A percentile compares a stretch with the other conserved stretches of the same genome.
These are phyloP conservation scores for Belgica antarctica DNA, from an alignment of 2,888 invertebrate genomes.

Conservation along the genomic window DNA sequence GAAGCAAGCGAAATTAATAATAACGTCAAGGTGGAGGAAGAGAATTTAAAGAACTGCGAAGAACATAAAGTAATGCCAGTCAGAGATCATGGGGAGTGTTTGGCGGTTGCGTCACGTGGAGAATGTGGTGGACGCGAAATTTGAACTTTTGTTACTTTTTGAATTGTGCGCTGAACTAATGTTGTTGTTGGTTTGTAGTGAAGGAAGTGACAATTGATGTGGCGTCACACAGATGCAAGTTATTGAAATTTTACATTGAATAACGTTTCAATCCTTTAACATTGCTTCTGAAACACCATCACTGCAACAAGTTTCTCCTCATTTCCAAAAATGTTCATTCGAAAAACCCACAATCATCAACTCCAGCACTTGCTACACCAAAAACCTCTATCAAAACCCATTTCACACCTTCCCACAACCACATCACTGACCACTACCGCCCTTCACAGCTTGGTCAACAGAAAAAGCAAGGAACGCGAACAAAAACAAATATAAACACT, in stretches of 20 bases:
- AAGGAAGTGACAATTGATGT: too few species aligned
- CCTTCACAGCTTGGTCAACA: conserved; percentile 8
- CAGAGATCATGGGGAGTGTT: neutral
- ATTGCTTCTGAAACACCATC: too few species aligned
- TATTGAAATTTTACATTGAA: too few species aligned
- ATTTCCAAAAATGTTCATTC: too few species aligned
- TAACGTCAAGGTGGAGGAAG: conserved; percentile 7
- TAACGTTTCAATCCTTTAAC: too few species aligned
- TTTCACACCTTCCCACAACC: conserved; percentile 5
- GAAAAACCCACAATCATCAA: neutral
- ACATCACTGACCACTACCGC: neutral
- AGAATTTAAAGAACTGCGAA: conserved; percentile 14
- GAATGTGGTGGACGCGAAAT: too few species aligned
- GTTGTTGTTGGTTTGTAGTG: too few species aligned
- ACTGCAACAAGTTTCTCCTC: too few species aligned
- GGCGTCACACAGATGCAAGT: too few species aligned
- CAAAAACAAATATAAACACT: conserved; percentile 26
- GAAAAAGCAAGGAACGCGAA: conserved; percentile 16
- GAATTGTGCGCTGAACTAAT: too few species aligned
- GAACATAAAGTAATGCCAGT: conserved; percentile 15
- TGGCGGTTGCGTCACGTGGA: neutral
- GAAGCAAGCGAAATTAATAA: conserved; percentile 24
- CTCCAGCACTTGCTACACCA: neutral
- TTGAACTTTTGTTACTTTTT: too few species aligned
- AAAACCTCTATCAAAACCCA: neutral